phyloP scores from a whole-genome alignment of 2,888 invertebrate species.

The Therioaphis trifolii region DNA sequence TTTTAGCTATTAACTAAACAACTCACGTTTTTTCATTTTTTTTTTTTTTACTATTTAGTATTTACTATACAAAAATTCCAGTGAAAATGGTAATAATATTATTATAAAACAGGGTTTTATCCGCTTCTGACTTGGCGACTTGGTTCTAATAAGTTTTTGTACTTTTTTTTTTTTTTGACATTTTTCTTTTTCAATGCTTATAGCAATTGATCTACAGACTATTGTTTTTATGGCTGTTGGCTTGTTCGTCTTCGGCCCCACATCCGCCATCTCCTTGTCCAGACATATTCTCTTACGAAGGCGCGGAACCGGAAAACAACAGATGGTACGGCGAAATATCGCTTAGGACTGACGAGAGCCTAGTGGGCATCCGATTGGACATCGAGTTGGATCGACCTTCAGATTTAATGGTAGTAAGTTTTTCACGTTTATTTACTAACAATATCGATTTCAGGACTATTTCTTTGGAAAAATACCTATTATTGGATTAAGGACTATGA shows the following conservation, averaged over 20 bases:
- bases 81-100: too few relatives aligned
- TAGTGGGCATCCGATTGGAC: constrained; percentile 74
- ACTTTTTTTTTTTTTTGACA: too few relatives aligned
- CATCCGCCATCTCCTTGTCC: constrained; percentile 71
- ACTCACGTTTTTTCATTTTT: too few relatives aligned
- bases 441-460: too few relatives aligned
- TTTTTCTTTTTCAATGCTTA: neutral
- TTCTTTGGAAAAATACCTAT: too few relatives aligned
- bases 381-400: constrained; percentile 73
- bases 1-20: too few relatives aligned
- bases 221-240: neutral
- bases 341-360: constrained; percentile 72
- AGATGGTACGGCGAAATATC: constrained; percentile 75
- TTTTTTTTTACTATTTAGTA: too few relatives aligned
- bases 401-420: constrained; percentile 74
- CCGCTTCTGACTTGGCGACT: too few relatives aligned
- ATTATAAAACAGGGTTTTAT: too few relatives aligned
- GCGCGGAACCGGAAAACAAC: constrained; percentile 72
- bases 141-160: too few relatives aligned
- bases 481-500: too few relatives aligned
- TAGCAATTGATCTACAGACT: neutral
- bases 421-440: neutral
- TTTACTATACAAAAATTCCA: too few relatives aligned
- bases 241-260: neutral
- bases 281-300: constrained; percentile 73